Base-by-base conservation (phyloP, 1,140 invertebrate species). In the Nautilus pompilius region DNA sequence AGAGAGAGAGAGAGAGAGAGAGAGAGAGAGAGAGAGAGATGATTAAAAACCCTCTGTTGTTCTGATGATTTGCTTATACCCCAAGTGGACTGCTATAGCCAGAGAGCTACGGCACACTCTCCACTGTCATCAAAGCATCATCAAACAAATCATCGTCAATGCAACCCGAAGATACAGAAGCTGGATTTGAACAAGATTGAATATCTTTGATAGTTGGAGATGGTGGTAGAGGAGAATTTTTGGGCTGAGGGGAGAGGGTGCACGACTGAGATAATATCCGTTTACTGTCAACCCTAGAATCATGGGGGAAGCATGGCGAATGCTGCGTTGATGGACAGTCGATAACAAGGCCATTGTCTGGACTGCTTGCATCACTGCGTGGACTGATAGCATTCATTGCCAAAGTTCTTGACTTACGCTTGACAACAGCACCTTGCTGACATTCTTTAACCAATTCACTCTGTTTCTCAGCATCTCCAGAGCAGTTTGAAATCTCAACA, bases 111-210 rank as follows among this genome's bases (percentile, higher is more conserved):
- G 29, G 10, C 34, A 34, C n/a, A n/a, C 24, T 13, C 24, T 10
- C 26, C 30, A 17, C 20, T 36, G 30, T 57, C 6, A 70, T 62
- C 24, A 93, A 82, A 1, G 91, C 91, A 75, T 92, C 92, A 76
- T 94, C 92, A 89, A 93, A 93, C 2, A 93, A 86, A 72, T 94
- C 92, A 78, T 94, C 92, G 72, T 94, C 92, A 60, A 91, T 92
- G 61, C 91, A 89, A 68, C 89, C 90, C 5, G 92, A 91, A 2
- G 91, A 92, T 58, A 71, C 65, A 5, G 81, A 74, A 56, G 72
- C 75, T 41, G 89, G 2, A 89, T 90, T 6, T 1, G 61, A 58
- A 55, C 41, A 58, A 28, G 64, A 59, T 24, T 45, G 57, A 17
- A 58, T 57, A 48, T 57, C 59, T 3, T 46, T 20, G 17, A 56